Percentiles rank a stretch among this genome's conserved stretches.
These are phyloP conservation scores for Fragum fragum DNA, from an alignment of 2,888 invertebrate species.

Conservation along the genomic window DNA sequence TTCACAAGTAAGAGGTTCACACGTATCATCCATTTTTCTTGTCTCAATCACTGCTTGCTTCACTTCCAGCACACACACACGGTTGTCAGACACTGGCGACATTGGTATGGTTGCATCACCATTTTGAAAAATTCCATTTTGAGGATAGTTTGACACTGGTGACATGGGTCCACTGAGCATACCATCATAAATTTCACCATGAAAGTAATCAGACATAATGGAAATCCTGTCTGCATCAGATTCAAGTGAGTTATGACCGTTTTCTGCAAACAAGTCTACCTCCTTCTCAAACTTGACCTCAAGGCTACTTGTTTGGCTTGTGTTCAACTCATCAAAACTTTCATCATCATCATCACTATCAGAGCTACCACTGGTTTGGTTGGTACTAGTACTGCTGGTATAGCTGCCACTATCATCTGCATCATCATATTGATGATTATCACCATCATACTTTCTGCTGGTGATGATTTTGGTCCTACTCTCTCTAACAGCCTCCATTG, in stretches of 20 bases:
- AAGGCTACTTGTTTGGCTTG: not conserved
- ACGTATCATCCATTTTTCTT: not conserved
- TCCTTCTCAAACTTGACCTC: not conserved
- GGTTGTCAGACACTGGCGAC: not conserved
- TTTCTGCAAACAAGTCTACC: not conserved
- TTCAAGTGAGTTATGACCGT: not conserved
- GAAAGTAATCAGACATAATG: not conserved
- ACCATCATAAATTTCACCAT: not conserved
- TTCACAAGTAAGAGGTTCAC: not conserved
- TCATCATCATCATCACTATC: not conserved
- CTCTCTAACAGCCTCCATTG: not conserved
- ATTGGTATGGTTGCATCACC: not conserved
- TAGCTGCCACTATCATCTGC: not conserved
- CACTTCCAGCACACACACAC: not conserved
- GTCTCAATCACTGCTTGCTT: constrained; percentile 18
- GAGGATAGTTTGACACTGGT: not conserved
- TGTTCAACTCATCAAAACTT: not conserved
- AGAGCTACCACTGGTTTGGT: not conserved
- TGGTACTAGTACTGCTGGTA: not conserved
- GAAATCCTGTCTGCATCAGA: not conserved
- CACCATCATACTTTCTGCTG: not conserved
- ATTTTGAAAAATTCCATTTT: not conserved
- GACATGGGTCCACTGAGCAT: not conserved
- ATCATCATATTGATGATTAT: not conserved
- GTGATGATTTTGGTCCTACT: not conserved